Percentiles rank a stretch among this genome's conserved stretches.
phyloP scores from a whole-genome alignment of 1,140 invertebrate species.

The Philopotamus ludificatus region DNA sequence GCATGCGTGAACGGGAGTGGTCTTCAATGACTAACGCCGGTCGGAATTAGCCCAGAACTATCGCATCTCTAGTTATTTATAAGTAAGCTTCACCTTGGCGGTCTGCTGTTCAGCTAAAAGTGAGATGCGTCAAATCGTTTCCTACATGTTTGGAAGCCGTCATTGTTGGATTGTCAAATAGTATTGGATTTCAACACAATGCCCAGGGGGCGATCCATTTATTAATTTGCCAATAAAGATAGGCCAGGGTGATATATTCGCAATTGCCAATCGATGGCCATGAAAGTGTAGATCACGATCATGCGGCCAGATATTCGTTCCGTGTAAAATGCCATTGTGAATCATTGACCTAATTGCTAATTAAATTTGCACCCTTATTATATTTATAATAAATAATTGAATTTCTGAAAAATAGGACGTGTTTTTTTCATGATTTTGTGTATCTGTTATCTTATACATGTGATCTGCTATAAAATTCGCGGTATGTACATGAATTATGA shows the following conservation, averaged over 20 bases:
- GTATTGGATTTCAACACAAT: slow-evolving; percentile 18
- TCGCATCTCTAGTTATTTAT: slow-evolving; percentile 12
- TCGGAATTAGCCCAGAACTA: slow-evolving; percentile 7
- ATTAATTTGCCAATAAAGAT: not conserved
- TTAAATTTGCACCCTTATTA: too few relatives aligned
- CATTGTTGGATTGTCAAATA: slow-evolving; percentile 2
- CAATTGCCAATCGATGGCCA: slow-evolving; percentile 3
- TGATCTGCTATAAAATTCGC: too few relatives aligned
- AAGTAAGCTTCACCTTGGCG: slow-evolving; percentile 6
- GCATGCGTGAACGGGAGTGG: not conserved
- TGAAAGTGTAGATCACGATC: slow-evolving; percentile 4
- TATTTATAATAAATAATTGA: too few relatives aligned
- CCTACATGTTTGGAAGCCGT: not conserved
- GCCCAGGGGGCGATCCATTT: too few relatives aligned
- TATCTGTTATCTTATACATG: too few relatives aligned
- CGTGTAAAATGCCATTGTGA: too few relatives aligned
- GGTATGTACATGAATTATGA: too few relatives aligned
- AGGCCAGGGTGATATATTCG: not conserved
- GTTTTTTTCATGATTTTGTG: too few relatives aligned
- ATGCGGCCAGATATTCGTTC: too few relatives aligned
- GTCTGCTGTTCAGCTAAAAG: not conserved
- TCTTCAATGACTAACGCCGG: slow-evolving; percentile 8
- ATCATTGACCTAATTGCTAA: too few relatives aligned
- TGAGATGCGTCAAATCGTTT: not conserved
- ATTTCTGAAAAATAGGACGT: too few relatives aligned